Percentiles rank a stretch among this genome's conserved stretches.
Evolutionary conservation across 2,797 vertebrate genomes (phyloP).

Genomic region (Urophycis tenuis): DNA sequence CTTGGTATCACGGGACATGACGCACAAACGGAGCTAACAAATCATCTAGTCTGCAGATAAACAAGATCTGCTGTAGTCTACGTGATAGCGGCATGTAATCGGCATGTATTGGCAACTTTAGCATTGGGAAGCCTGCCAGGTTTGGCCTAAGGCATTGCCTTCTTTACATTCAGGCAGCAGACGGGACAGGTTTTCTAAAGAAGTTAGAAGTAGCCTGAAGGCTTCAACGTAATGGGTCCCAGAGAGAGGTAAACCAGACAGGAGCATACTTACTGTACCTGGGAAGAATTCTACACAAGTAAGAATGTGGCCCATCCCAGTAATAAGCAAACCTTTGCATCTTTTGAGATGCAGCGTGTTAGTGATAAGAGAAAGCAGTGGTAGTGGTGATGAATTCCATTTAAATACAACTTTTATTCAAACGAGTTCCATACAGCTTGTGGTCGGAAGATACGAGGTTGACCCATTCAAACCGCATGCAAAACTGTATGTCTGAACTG

Average conservation of each 20-base stretch:
- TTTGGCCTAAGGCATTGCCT: neutral
- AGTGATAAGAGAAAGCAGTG: constrained; percentile 3
- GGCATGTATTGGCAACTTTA: neutral
- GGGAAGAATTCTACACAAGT: constrained; percentile 4
- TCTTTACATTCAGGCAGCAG: neutral
- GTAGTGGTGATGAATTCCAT: neutral
- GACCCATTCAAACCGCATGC: neutral
- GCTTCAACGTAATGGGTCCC: neutral
- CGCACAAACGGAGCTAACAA: neutral
- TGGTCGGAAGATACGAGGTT: neutral
- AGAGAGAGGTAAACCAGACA: neutral
- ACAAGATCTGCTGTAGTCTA: neutral
- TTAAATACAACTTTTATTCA: neutral
- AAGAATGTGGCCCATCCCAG: neutral
- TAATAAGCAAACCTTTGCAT: constrained; percentile 1
- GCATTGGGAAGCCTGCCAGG: neutral
- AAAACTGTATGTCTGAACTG: neutral
- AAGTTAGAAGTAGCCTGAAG: neutral
- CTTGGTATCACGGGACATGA: neutral
- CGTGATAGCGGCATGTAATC: neutral
- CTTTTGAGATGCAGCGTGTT: neutral
- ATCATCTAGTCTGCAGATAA: neutral
- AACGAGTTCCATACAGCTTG: neutral
- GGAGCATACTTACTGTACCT: neutral
- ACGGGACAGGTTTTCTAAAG: neutral